Evolutionary conservation across 2,888 invertebrate genomes (phyloP), one percentile per base, ranked within the genome.

Genomic region (Drosophila kambysellisi): DNA sequence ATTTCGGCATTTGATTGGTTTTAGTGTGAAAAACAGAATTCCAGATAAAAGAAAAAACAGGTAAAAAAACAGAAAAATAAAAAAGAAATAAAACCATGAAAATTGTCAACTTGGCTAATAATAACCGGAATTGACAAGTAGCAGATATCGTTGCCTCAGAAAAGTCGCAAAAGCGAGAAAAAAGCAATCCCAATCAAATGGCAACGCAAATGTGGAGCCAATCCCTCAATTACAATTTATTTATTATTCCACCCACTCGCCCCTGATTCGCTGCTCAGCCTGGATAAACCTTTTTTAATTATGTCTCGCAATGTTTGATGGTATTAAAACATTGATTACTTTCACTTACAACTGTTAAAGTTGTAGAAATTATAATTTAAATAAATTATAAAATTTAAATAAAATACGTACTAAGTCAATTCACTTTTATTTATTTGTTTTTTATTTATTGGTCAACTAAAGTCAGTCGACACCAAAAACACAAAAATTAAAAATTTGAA

Each of bases 1-100:
- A 77, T 79, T 65, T 79, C 74, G 79, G 70, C 73, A 80, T 76
- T 85, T 79, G 91, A 91, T 91, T 84, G 88, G 79, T 75, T 86
- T 84, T 74, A 77, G 77, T 79, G 73, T 69, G 53, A 60, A 69
- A 60, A 60, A 50, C 68, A 66, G 68, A 86, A 69, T 68, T 66
- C 58, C 62, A 58, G 65, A 79, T 59, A 72, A 73, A 77, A 53
- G 60, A 57, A 58, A 39, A 20, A 39, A 33, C 5, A 37, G 4
- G 37, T 25, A 11, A 17, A 29, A 17, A 30, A 12, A 20, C 12
- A 11, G 37, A 41, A 56, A 61, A 41, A 43, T 6, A 8, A 46
- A 46, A 46, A 25, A 4, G 8, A 46, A 46, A 46, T 7, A 15
- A 46, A 15, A 46, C 4, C 46, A 25, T 15, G 25, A 4, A 46